phyloP scores from a whole-genome alignment of 1,140 invertebrate genomes.

The Triops cancriformis region DNA sequence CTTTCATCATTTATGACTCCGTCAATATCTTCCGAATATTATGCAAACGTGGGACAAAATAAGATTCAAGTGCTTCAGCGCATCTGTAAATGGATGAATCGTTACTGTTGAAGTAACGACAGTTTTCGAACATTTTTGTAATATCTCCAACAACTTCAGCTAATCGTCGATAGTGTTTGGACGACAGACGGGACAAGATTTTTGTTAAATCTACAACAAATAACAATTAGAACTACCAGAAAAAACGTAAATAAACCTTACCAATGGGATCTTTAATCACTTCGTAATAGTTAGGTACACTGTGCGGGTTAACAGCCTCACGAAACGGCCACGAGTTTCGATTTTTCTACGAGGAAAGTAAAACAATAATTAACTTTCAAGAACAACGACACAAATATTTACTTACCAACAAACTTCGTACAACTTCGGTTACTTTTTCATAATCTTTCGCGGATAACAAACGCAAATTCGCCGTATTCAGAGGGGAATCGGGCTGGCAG shows the following conservation, averaged over 20 bases:
- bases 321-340: constrained; percentile 96
- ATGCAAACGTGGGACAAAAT: constrained; percentile 59
- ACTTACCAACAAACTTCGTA: constrained; percentile 80
- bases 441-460: constrained; percentile 71
- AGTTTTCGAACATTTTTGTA: constrained; percentile 97
- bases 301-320: constrained; percentile 87
- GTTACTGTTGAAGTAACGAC: constrained; percentile 90
- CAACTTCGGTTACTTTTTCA: constrained; percentile 68
- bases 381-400: neutral
- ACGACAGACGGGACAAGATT: constrained; percentile 69
- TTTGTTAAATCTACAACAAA: constrained; percentile 15
- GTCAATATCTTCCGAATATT: constrained; percentile 12
- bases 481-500: constrained; percentile 78
- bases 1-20: neutral
- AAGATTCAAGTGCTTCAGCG: constrained; percentile 88
- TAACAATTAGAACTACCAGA: neutral
- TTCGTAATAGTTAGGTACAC: constrained; percentile 95
- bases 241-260: constrained; percentile 44
- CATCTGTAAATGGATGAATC: constrained; percentile 92
- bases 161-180: constrained; percentile 72
- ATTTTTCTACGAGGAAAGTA: constrained; percentile 52
- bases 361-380: neutral
- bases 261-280: constrained; percentile 98
- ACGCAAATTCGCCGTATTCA: constrained; percentile 84
- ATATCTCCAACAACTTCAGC: constrained; percentile 94